These are phyloP conservation scores for Rhamnusium bicolor DNA, from an alignment of 2,888 invertebrate genomes.

Conservation along the genomic window DNA sequence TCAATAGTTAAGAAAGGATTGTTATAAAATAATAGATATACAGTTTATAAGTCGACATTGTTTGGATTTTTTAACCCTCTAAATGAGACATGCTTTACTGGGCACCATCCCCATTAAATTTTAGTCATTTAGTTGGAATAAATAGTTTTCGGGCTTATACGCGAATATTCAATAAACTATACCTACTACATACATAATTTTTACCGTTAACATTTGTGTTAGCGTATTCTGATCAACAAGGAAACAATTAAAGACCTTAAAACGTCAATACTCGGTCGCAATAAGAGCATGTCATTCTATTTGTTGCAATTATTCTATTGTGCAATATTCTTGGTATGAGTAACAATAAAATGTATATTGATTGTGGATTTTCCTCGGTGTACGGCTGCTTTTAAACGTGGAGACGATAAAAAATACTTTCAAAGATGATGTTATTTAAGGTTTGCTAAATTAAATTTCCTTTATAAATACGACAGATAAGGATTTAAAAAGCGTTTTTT, in stretches of 20 bases:
- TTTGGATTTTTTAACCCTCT: no score
- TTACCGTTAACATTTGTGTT: neutral
- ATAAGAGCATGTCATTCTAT: neutral
- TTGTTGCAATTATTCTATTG: neutral
- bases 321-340: neutral
- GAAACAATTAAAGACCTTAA: neutral
- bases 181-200: neutral
- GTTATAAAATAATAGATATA: neutral
- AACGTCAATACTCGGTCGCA: neutral
- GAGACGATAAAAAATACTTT: no score
- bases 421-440: no score
- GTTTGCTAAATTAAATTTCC: no score
- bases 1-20: neutral
- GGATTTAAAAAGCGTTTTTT: no score
- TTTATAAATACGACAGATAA: no score
- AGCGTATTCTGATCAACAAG: neutral
- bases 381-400: neutral
- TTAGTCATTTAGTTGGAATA: no score
- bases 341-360: neutral
- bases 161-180: no score
- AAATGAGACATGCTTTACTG: no score
- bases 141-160: neutral
- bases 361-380: neutral
- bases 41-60: no score
- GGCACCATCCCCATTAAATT: no score